A percentile compares a stretch with the other conserved stretches of the same genome.
phyloP scores from a whole-genome alignment of 1,140 invertebrate genomes.

The Zaprionus tsacasi region DNA sequence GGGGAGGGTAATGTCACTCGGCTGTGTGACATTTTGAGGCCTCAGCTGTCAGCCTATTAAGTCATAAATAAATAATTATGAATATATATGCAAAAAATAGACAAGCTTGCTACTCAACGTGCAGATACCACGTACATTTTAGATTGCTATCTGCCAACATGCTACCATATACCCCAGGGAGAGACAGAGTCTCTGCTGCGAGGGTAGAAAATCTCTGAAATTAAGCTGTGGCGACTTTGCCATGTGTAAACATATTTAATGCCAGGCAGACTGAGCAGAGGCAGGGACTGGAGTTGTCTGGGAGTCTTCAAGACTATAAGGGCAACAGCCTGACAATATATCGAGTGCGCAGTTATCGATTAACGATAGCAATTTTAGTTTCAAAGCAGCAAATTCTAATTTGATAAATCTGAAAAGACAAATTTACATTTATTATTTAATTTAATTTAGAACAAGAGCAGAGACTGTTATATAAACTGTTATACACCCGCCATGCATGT shows the following conservation, averaged over 20 bases:
- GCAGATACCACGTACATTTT: neutral
- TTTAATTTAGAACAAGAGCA: neutral
- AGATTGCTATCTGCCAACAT: neutral
- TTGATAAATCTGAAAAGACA: neutral
- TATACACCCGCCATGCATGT: too few species aligned
- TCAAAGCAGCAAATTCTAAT: neutral
- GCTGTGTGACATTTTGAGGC: constrained; percentile 37
- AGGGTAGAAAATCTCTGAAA: constrained; percentile 35
- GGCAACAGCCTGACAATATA: neutral
- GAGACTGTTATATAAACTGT: too few species aligned
- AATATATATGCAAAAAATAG: constrained; percentile 21
- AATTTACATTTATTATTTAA: neutral
- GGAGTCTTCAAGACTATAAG: too few species aligned
- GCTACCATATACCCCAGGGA: neutral
- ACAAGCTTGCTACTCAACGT: neutral
- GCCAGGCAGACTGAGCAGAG: neutral
- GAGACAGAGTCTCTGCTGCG: neutral
- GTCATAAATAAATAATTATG: constrained; percentile 53
- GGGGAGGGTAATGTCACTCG: constrained; percentile 15
- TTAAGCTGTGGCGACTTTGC: constrained; percentile 31
- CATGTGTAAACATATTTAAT: constrained; percentile 27
- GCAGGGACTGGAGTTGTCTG: neutral
- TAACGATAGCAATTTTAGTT: constrained; percentile 23
- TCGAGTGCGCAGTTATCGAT: constrained; percentile 12
- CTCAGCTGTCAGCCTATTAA: constrained; percentile 45